Percentiles rank a stretch among this genome's conserved stretches.
phyloP scores from a whole-genome alignment of 2,888 invertebrate species.

The Anticlea derivata region DNA sequence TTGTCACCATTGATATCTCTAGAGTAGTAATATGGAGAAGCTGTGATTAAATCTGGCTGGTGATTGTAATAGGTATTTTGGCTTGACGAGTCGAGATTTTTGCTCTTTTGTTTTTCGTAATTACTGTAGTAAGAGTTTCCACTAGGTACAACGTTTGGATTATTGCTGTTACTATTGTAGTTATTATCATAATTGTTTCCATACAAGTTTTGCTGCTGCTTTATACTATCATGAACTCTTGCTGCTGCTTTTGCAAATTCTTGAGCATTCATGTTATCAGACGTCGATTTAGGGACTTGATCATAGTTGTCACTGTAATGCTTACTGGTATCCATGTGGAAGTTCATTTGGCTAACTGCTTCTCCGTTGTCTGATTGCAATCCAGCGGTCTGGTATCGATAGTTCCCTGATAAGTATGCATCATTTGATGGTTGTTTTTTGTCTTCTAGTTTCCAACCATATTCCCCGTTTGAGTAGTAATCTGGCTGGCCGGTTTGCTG shows the following conservation, averaged over 20 bases:
- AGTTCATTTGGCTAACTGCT: conserved; percentile 68
- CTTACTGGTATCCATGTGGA: conserved; percentile 69
- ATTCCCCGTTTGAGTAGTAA: conserved; percentile 74
- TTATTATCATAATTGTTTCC: conserved; percentile 47
- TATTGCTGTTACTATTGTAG: conserved; percentile 33
- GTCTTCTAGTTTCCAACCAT: conserved; percentile 75
- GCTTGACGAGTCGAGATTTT: conserved; percentile 49
- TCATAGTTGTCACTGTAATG: conserved; percentile 53
- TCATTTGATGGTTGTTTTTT: conserved; percentile 62
- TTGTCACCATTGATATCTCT: conserved; percentile 55
- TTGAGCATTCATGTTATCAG: conserved; percentile 62
- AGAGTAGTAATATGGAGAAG: conserved; percentile 60
- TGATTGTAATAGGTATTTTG: conserved; percentile 48
- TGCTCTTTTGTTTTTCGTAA: conserved; percentile 59
- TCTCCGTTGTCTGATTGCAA: conserved; percentile 52
- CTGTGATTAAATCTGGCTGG: conserved; percentile 65
- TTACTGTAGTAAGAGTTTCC: conserved; percentile 47
- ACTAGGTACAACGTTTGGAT: conserved; percentile 27
- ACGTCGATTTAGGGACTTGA: conserved; percentile 61
- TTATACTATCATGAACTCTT: conserved; percentile 70
- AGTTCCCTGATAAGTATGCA: conserved; percentile 51
- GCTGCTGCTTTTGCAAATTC: conserved; percentile 76
- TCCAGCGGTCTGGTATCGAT: conserved; percentile 55
- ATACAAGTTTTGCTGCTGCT: conserved; percentile 57
- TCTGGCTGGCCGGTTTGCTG: conserved; percentile 60